Percentiles rank a stretch among this genome's conserved stretches.
These are phyloP conservation scores for Pterobdella sp. DNA, from an alignment of 2,888 invertebrate genomes.

Conservation along the genomic window DNA sequence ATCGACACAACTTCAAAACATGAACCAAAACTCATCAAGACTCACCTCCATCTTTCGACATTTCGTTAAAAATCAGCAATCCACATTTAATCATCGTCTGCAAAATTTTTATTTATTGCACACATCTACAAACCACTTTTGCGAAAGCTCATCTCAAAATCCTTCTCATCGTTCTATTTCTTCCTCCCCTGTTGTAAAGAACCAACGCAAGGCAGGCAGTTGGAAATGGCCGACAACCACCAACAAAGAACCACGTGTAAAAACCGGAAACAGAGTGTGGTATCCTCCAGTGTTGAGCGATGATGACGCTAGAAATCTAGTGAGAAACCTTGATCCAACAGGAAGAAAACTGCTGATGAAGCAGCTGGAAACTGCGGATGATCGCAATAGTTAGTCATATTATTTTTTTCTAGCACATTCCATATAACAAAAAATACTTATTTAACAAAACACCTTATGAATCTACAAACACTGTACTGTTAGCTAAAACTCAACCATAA, in stretches of 20 bases:
- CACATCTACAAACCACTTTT: slow-evolving; percentile 23
- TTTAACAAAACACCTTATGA: no score
- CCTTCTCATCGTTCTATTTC: slow-evolving; percentile 20
- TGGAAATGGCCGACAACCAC: slow-evolving; percentile 27
- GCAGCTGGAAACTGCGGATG: slow-evolving; percentile 27
- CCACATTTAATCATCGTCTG: no score
- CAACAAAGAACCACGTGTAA: slow-evolving; percentile 18
- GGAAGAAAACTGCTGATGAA: slow-evolving; percentile 30
- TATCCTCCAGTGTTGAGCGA: slow-evolving; percentile 26
- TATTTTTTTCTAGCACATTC: no score
- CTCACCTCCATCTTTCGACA: no score
- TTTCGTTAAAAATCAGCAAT: no score
- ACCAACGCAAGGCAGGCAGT: slow-evolving; percentile 11
- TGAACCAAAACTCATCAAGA: no score
- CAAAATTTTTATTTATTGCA: no score
- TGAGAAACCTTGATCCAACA: slow-evolving; percentile 22
- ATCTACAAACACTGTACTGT: no score
- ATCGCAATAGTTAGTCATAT: slow-evolving; percentile 12
- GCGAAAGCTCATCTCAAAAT: slow-evolving; percentile 27
- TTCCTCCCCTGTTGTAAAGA: neutral
- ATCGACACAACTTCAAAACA: no score
- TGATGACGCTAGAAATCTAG: slow-evolving; percentile 27
- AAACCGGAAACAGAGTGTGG: slow-evolving; percentile 21
- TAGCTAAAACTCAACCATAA: no score
- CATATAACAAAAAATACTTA: no score